Percentiles rank a stretch among this genome's conserved stretches.
These are phyloP conservation scores for Micrasema minimum DNA, from an alignment of 1,140 invertebrate species.

Conservation along the genomic window DNA sequence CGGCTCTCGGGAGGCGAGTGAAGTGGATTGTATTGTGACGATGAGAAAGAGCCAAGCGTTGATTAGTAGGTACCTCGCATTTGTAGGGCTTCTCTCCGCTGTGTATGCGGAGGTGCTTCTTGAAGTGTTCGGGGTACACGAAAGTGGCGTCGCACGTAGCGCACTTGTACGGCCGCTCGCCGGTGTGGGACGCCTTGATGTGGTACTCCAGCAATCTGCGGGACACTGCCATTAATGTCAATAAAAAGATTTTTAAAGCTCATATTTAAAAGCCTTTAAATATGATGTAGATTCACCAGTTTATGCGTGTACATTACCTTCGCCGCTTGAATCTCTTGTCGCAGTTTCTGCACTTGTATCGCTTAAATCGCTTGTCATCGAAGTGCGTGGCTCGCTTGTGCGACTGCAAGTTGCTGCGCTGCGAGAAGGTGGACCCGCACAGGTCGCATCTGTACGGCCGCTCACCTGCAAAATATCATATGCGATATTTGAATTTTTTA, in stretches of 20 bases:
- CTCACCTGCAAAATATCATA: slow-evolving; percentile 76
- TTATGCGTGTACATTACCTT: slow-evolving; percentile 57
- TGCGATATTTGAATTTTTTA: too few species aligned
- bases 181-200: slow-evolving; percentile 82
- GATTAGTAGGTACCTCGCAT: slow-evolving; percentile 84
- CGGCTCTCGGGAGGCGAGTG: too few species aligned
- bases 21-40: too few species aligned
- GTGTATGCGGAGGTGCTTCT: slow-evolving; percentile 84
- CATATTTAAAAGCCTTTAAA: too few species aligned
- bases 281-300: too few species aligned
- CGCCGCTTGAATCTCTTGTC: slow-evolving; percentile 80
- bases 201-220: slow-evolving; percentile 82
- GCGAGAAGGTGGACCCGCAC: slow-evolving; percentile 81
- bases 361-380: slow-evolving; percentile 77
- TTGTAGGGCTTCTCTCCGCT: slow-evolving; percentile 81
- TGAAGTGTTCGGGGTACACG: slow-evolving; percentile 86
- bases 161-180: slow-evolving; percentile 81
- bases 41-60: too few species aligned
- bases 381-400: slow-evolving; percentile 83
- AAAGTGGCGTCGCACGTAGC: slow-evolving; percentile 79
- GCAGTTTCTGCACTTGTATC: slow-evolving; percentile 76
- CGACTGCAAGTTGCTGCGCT: slow-evolving; percentile 82
- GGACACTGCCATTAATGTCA: neutral
- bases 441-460: slow-evolving; percentile 85
- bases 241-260: neutral